These are phyloP conservation scores for Athrips mouffetella DNA, from an alignment of 2,888 invertebrate genomes.

Conservation along the genomic window DNA sequence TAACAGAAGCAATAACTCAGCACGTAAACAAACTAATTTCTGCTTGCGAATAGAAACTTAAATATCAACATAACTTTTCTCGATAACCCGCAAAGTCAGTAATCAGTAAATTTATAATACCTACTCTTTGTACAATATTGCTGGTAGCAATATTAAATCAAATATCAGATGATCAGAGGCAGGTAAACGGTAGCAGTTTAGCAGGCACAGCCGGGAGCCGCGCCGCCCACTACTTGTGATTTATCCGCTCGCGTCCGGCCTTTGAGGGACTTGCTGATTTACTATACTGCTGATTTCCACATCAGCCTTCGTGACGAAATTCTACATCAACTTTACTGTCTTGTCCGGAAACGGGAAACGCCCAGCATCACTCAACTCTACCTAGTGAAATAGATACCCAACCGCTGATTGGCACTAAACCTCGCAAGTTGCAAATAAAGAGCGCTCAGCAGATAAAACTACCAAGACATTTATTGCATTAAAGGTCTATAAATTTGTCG, in stretches of 20 bases:
- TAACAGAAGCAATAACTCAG: neutral
- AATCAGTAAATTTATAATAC: slow-evolving; percentile 12
- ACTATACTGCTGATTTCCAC: slow-evolving; percentile 57
- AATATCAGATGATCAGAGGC: slow-evolving; percentile 72
- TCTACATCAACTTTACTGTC: slow-evolving; percentile 42
- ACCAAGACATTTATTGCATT: neutral
- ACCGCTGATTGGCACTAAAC: slow-evolving; percentile 7
- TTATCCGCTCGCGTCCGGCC: slow-evolving; percentile 52
- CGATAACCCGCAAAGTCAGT: slow-evolving; percentile 7
- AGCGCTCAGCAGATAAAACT: slow-evolving; percentile 1
- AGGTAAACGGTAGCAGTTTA: slow-evolving; percentile 75
- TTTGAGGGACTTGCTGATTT: slow-evolving; percentile 38
- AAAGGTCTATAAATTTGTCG: neutral
- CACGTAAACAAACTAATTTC: neutral
- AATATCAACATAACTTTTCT: slow-evolving; percentile 16
- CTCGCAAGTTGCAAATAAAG: neutral
- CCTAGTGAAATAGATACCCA: slow-evolving; percentile 22
- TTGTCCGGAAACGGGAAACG: slow-evolving; percentile 30
- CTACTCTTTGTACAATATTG: slow-evolving; percentile 30
- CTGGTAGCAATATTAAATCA: slow-evolving; percentile 66
- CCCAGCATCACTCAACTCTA: slow-evolving; percentile 31
- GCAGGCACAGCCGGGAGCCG: slow-evolving; percentile 45
- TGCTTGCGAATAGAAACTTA: slow-evolving; percentile 10
- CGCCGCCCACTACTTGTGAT: slow-evolving; percentile 69
- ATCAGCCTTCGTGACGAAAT: slow-evolving; percentile 65